Conservation (phyloP, 2,888 invertebrate genomes). For the Microdon myrmicae region DNA sequence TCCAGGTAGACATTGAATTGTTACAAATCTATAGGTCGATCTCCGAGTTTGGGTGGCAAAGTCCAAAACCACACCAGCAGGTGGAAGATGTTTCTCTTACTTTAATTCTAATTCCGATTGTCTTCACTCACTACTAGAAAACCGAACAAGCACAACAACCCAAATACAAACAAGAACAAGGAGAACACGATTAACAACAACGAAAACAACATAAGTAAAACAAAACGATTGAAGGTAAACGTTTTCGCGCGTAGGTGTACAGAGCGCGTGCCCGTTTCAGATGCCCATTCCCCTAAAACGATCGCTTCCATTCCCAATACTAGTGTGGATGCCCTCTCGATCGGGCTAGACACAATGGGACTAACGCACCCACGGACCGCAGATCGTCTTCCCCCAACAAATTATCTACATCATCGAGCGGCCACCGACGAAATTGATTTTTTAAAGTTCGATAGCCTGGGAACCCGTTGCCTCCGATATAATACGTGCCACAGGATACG, state of each 20-base stretch:
- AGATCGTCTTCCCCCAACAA: slow-evolving; percentile 31
- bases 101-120: too few relatives aligned
- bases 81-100: too few relatives aligned
- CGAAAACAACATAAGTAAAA: slow-evolving; percentile 4
- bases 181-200: slow-evolving; percentile 23
- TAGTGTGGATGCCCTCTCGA: slow-evolving; percentile 20
- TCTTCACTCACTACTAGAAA: slow-evolving; percentile 39
- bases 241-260: slow-evolving; percentile 41
- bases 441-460: slow-evolving; percentile 42
- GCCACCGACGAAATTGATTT: slow-evolving; percentile 42
- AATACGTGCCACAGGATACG: slow-evolving; percentile 42
- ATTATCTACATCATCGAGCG: slow-evolving; percentile 43
- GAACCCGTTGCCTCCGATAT: slow-evolving; percentile 27
- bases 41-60: slow-evolving; percentile 40
- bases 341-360: too few relatives aligned
- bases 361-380: too few relatives aligned
- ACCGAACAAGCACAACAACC: slow-evolving; percentile 29
- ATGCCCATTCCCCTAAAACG: slow-evolving; percentile 17
- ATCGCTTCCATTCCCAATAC: slow-evolving; percentile 14
- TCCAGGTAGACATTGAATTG: slow-evolving; percentile 29
- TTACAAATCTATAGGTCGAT: slow-evolving; percentile 21
- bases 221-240: neutral
- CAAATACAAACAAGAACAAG: slow-evolving; percentile 38
- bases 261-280: slow-evolving; percentile 47
- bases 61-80: too few relatives aligned